phyloP scores from a whole-genome alignment of 2,888 invertebrate genomes.

The Drosophila neotestacea region DNA sequence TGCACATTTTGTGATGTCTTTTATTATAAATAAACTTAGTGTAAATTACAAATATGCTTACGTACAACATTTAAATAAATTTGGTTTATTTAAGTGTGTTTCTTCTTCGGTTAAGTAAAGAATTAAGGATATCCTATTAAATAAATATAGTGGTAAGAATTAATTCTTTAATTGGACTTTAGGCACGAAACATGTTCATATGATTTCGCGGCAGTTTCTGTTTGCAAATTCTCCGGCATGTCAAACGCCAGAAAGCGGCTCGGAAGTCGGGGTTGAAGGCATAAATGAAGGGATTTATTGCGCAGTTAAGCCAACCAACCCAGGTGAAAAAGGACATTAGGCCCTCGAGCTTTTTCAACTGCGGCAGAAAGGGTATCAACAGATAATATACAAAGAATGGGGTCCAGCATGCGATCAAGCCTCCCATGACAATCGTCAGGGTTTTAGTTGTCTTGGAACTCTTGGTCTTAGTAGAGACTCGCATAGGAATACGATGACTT shows the following conservation, averaged over 20 bases:
- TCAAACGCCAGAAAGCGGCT: slow-evolving; percentile 94
- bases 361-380: slow-evolving; percentile 91
- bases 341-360: slow-evolving; percentile 87
- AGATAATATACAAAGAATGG: slow-evolving; percentile 94
- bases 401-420: slow-evolving; percentile 95
- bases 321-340: slow-evolving; percentile 93
- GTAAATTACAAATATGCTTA: slow-evolving; percentile 25
- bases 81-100: slow-evolving; percentile 12
- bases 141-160: slow-evolving; percentile 18
- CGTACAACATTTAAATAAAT: slow-evolving; percentile 37
- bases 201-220: slow-evolving; percentile 79
- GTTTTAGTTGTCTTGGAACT: slow-evolving; percentile 96
- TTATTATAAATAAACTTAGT: slow-evolving; percentile 25
- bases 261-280: slow-evolving; percentile 95
- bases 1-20: slow-evolving; percentile 20
- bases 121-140: slow-evolving; percentile 17
- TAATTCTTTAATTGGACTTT: slow-evolving; percentile 17
- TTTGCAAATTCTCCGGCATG: slow-evolving; percentile 85
- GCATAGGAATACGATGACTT: slow-evolving; percentile 82
- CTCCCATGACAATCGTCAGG: slow-evolving; percentile 94
- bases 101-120: slow-evolving; percentile 11
- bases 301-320: slow-evolving; percentile 96
- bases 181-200: slow-evolving; percentile 81
- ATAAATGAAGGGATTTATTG: slow-evolving; percentile 96
- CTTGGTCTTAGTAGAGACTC: slow-evolving; percentile 89